Percentiles rank a stretch among this genome's conserved stretches.
phyloP scores from a whole-genome alignment of 2,888 invertebrate species.

The Tolmerus cingulatus region DNA sequence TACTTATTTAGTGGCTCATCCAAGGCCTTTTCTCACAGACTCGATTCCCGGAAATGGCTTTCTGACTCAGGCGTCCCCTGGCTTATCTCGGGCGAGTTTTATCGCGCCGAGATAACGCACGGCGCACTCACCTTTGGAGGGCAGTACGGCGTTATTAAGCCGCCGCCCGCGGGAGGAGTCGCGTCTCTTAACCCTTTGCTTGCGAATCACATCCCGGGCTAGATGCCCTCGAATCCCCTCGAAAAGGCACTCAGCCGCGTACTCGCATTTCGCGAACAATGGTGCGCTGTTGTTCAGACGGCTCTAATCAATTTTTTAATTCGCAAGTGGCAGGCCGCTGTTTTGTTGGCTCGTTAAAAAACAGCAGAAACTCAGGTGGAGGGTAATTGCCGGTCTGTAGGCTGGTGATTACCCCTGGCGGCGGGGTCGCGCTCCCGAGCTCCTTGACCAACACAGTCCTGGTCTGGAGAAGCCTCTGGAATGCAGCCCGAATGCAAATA shows the following conservation, averaged over 20 bases:
- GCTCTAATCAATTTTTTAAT: slow-evolving; percentile 4
- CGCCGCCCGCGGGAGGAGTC: not conserved
- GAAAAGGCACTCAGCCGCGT: not conserved
- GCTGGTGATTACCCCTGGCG: not conserved
- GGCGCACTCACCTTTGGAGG: not conserved
- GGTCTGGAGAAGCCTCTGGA: not conserved
- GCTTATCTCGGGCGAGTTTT: not conserved
- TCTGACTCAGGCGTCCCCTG: not conserved
- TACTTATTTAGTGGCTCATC: not conserved
- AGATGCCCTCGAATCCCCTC: not conserved
- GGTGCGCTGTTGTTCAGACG: not conserved
- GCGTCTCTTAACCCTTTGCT: not conserved
- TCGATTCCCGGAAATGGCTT: not conserved
- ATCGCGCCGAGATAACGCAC: not conserved
- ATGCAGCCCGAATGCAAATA: not conserved
- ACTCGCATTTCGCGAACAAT: not conserved
- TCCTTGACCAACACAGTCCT: not conserved
- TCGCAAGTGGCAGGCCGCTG: not conserved
- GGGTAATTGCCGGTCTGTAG: not conserved
- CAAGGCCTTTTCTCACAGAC: not conserved
- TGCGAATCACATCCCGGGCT: not conserved
- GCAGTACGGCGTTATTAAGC: not conserved
- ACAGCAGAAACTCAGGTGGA: not conserved
- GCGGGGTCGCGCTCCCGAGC: not conserved
- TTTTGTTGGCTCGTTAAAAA: not conserved